These are phyloP conservation scores for Nilaparvata lugens DNA, from an alignment of 1,140 invertebrate genomes.

Conservation along the genomic window DNA sequence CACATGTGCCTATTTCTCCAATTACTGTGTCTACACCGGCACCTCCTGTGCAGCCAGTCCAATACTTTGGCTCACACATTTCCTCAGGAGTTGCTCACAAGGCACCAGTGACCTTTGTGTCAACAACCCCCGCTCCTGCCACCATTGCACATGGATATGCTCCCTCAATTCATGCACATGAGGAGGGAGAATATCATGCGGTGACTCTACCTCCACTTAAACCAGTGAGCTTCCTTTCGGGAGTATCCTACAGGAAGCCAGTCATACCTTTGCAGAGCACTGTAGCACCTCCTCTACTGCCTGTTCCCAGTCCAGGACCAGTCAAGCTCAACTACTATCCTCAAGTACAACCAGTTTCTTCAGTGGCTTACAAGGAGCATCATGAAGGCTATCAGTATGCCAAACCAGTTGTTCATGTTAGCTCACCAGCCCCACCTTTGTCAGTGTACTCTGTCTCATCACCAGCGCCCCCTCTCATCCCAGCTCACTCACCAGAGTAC, in stretches of 20 bases:
- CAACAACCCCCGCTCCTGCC: background rate
- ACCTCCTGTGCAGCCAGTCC: too few species aligned
- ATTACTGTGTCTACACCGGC: too few species aligned
- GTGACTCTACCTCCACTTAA: background rate
- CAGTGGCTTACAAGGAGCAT: too few species aligned
- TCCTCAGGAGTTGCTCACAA: too few species aligned
- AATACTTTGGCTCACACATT: too few species aligned
- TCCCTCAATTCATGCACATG: conserved; percentile 5
- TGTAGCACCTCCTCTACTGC: background rate
- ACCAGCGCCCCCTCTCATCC: background rate
- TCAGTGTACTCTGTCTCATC: background rate
- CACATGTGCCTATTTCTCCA: too few species aligned
- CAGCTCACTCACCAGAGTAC: conserved; percentile 5
- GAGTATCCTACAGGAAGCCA: background rate
- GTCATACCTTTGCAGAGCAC: background rate
- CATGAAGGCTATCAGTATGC: too few species aligned
- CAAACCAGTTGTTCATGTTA: background rate
- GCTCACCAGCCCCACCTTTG: background rate
- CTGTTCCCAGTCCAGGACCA: too few species aligned
- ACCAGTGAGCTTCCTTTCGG: background rate
- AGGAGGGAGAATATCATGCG: background rate
- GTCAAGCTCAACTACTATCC: too few species aligned
- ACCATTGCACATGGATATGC: background rate
- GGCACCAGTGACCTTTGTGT: background rate
- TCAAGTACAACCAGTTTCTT: too few species aligned